Conservation (phyloP, 2,797 vertebrate genomes). For the Pteropus rufus region DNA sequence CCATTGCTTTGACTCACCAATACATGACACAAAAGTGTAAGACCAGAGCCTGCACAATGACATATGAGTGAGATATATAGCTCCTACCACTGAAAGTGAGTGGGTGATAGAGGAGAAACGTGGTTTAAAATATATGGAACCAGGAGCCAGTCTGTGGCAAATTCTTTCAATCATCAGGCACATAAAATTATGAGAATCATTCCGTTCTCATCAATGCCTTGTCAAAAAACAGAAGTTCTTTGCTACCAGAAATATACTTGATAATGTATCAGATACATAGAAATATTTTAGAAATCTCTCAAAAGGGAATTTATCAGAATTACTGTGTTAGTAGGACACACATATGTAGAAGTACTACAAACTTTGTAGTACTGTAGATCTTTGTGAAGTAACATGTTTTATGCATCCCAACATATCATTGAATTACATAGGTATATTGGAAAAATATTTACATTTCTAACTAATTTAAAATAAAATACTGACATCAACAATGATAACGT, state of each 20-base stretch:
- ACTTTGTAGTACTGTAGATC: not conserved
- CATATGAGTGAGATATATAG: not conserved
- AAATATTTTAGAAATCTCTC: conserved; percentile 1
- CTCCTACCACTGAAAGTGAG: not conserved
- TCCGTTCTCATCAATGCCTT: not conserved
- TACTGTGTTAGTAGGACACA: not conserved
- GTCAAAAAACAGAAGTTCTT: not conserved
- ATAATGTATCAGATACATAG: not conserved
- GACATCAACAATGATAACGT: not conserved
- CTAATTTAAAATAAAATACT: not conserved
- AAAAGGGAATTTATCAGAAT: not conserved
- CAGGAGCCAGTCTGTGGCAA: not conserved
- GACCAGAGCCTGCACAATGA: not conserved
- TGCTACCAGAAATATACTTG: not conserved
- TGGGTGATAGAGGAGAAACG: not conserved
- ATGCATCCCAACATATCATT: not conserved
- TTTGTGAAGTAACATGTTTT: conserved; percentile 11
- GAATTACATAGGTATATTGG: not conserved
- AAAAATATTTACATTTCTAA: not conserved
- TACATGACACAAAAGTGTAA: not conserved
- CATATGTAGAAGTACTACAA: not conserved
- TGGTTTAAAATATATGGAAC: not conserved
- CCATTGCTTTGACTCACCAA: not conserved
- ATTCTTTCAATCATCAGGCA: not conserved
- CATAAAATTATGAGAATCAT: not conserved